Evolutionary conservation across 2,888 invertebrate genomes (phyloP), one percentile per base, ranked within the genome.

Genomic region (Cosmorhoe ocellata): DNA sequence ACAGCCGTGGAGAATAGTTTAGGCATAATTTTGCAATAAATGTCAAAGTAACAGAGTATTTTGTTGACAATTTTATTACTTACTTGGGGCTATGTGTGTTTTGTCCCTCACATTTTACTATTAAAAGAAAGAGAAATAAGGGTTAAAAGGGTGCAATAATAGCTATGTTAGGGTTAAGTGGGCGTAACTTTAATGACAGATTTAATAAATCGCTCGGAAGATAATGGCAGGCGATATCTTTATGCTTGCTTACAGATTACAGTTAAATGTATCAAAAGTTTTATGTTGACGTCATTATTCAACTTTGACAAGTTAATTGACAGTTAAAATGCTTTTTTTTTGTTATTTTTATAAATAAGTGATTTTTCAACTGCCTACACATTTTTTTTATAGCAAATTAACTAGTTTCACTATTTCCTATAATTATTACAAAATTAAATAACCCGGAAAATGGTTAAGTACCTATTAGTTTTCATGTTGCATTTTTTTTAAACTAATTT

Each of bases 131-230:
- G 64, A 70, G 56, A 71, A 53, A 55, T 59, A 59, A 18, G 33
- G 51, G 28, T 18, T 67, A 49, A 44, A 53, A 58, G 56, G 63
- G 63, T 63, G 61, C 43, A 56, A 63, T 68, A 76, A 76, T 80
- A 73, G 73, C 59, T 64, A 67, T 62, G 64, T 71, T 74, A 80
- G 79, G 84, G 79, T 75, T 76, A 83, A 83, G 82, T 79, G 74
- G 87, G 88, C 87, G 88, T 78, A 66, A 67, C 74, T 70, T 13
- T 55, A 51, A 76, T 77, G 87, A 81, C 85, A 80, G 68, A 78
- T 81, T 76, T 83, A 87, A 86, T 79, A 84, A 85, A 89, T 89
- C 76, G 78, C 63, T 66, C 63, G 78, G 76, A 84, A 86, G 76
- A 72, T 77, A 79, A 76, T 66, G 68, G 56, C 59, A 55, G 58